These are phyloP conservation scores for Drosophila chauvacae DNA, from an alignment of 1,140 invertebrate genomes.

Conservation along the genomic window DNA sequence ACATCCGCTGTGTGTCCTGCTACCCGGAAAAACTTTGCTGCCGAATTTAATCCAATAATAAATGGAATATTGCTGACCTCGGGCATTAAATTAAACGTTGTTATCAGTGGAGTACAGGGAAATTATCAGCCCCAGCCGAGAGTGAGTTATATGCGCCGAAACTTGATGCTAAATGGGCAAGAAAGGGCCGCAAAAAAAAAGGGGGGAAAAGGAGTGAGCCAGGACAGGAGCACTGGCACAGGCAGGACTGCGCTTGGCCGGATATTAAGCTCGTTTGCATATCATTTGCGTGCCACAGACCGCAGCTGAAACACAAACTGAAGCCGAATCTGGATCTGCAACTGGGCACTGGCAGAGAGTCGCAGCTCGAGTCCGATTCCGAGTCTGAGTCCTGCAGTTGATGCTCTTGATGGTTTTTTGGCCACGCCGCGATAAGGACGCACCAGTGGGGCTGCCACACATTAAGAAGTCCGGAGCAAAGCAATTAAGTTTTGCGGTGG, in stretches of 20 bases:
- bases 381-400: slow-evolving; percentile 32
- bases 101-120: slow-evolving; percentile 84
- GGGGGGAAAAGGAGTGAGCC: neutral
- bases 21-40: slow-evolving; percentile 71
- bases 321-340: slow-evolving; percentile 18
- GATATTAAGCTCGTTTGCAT: slow-evolving; percentile 82
- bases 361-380: too few species aligned
- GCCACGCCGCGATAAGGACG: slow-evolving; percentile 65
- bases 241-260: slow-evolving; percentile 67
- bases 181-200: slow-evolving; percentile 7
- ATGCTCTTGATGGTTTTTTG: slow-evolving; percentile 64
- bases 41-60: slow-evolving; percentile 85
- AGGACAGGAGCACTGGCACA: neutral
- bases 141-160: slow-evolving; percentile 62
- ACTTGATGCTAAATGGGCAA: slow-evolving; percentile 59
- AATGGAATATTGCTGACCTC: slow-evolving; percentile 85
- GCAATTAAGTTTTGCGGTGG: slow-evolving; percentile 74
- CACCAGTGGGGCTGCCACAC: slow-evolving; percentile 22
- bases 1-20: neutral
- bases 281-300: slow-evolving; percentile 79
- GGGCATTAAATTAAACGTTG: slow-evolving; percentile 85
- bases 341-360: neutral
- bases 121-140: slow-evolving; percentile 71
- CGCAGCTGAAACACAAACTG: slow-evolving; percentile 57
- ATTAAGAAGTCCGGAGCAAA: slow-evolving; percentile 69